Conservation (phyloP, 2,113 vertebrate genomes). For the Guaruba guarouba region DNA sequence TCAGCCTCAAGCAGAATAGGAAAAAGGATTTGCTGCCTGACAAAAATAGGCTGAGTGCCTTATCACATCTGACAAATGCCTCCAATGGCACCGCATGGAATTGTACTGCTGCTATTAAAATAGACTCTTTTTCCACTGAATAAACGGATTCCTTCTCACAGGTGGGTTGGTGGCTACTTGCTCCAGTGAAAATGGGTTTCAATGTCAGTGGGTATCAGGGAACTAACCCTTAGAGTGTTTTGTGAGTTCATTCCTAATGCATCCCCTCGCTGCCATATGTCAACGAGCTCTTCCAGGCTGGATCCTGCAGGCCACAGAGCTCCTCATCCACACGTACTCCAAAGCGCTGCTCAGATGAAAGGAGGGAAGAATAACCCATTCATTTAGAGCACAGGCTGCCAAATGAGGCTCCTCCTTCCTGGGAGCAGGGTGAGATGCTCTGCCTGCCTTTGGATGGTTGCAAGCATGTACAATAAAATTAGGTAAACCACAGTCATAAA, state of each 20-base stretch:
- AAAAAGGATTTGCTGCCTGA: slow-evolving; percentile 55
- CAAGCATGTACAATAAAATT: not conserved
- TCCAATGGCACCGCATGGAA: not conserved
- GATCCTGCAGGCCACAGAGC: not conserved
- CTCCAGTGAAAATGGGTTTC: not conserved
- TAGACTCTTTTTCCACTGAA: not conserved
- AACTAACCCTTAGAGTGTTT: not conserved
- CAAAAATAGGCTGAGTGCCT: slow-evolving; percentile 47
- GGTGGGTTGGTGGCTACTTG: not conserved
- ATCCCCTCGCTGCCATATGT: not conserved
- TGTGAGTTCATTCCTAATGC: not conserved
- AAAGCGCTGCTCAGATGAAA: not conserved
- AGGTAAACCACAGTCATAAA: not conserved
- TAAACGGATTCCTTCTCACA: not conserved
- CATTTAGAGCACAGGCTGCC: not conserved
- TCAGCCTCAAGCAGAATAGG: slow-evolving; percentile 22
- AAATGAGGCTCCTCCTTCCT: not conserved
- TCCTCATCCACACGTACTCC: not conserved
- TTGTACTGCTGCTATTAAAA: not conserved
- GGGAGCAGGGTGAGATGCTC: not conserved
- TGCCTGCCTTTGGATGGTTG: not conserved
- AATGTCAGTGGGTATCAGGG: not conserved
- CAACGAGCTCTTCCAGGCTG: not conserved
- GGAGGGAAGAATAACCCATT: not conserved
- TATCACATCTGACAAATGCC: slow-evolving; percentile 16